Conservation (phyloP, 2,797 vertebrate genomes). For the Lophotriccus pileatus region DNA sequence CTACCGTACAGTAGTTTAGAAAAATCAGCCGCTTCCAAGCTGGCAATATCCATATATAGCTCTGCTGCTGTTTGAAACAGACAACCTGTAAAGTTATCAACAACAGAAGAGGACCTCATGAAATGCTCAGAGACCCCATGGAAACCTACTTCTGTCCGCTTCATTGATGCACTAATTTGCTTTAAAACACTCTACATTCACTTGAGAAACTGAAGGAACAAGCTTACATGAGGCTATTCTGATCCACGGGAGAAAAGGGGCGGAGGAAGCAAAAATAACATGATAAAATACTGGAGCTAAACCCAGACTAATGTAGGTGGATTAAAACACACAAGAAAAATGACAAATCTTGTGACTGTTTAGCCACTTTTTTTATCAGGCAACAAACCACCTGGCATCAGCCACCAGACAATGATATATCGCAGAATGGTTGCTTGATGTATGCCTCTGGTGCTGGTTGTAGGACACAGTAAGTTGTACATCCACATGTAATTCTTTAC, state of each 20-base stretch:
- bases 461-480: not conserved
- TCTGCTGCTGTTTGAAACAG: slow-evolving; percentile 70
- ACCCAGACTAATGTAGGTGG: not conserved
- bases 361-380: not conserved
- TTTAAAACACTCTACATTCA: slow-evolving; percentile 38
- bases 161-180: slow-evolving; percentile 57
- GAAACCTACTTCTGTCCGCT: slow-evolving; percentile 53
- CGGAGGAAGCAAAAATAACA: not conserved
- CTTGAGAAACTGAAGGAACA: slow-evolving; percentile 1
- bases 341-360: not conserved
- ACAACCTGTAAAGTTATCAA: slow-evolving; percentile 72
- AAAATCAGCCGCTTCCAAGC: slow-evolving; percentile 61
- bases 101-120: slow-evolving; percentile 74
- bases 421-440: not conserved
- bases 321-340: not conserved
- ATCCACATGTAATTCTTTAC: not conserved
- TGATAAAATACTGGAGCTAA: not conserved
- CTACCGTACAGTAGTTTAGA: slow-evolving; percentile 64
- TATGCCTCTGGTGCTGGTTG: not conserved
- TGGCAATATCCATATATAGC: slow-evolving; percentile 59
- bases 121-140: slow-evolving; percentile 68
- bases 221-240: not conserved
- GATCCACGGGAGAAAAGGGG: not conserved
- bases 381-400: not conserved
- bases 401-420: not conserved